phyloP scores from a whole-genome alignment of 1,140 invertebrate genomes.

The Rhizoglyphus robini region DNA sequence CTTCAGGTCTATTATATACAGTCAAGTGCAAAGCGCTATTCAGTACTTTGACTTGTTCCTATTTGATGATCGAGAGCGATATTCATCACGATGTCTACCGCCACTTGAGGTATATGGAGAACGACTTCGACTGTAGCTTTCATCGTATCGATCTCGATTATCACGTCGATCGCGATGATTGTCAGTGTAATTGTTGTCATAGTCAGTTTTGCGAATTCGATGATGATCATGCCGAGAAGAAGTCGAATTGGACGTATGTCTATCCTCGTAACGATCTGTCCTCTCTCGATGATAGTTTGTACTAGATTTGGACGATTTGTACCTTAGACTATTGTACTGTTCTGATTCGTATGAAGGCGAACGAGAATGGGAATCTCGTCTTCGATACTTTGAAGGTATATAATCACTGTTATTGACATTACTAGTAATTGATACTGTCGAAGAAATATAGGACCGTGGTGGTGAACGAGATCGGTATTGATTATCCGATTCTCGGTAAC shows the following conservation, averaged over 20 bases:
- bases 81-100: not conserved
- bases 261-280: too few species aligned
- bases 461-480: not conserved
- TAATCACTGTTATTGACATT: not conserved
- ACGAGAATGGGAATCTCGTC: not conserved
- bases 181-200: too few species aligned
- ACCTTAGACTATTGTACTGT: not conserved
- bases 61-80: not conserved
- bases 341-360: not conserved
- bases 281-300: not conserved
- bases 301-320: not conserved
- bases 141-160: too few species aligned
- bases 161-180: too few species aligned
- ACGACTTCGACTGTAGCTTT: too few species aligned
- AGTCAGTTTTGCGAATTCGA: too few species aligned
- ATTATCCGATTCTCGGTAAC: not conserved
- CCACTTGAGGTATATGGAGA: too few species aligned
- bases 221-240: too few species aligned
- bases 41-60: too few species aligned
- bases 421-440: not conserved
- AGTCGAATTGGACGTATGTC: too few species aligned
- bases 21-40: too few species aligned
- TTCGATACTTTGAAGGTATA: not conserved
- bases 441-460: slow-evolving; percentile 10
- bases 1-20: too few species aligned